Conservation (phyloP, 2,888 invertebrate genomes). For the Andrena flavipes region DNA sequence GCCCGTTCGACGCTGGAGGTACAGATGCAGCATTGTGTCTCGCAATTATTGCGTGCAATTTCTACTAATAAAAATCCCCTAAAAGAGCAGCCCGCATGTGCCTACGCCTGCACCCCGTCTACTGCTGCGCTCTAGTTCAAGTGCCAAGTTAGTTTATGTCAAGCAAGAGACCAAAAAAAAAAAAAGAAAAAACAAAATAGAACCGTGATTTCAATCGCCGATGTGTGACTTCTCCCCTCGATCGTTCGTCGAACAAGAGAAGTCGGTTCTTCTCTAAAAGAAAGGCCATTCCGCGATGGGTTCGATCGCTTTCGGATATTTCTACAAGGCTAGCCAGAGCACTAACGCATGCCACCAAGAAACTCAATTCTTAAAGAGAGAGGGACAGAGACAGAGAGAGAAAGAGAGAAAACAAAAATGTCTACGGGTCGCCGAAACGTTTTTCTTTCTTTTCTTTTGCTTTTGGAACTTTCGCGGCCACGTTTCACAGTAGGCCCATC, state of each 20-base stretch:
- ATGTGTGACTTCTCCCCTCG: conserved; percentile 52
- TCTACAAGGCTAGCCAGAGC: conserved; percentile 74
- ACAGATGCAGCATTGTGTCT: conserved; percentile 68
- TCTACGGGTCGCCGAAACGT: conserved; percentile 64
- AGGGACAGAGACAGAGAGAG: conserved; percentile 55
- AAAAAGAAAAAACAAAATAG: conserved; percentile 8
- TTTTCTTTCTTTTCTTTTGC: too few relatives aligned
- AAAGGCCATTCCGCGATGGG: conserved; percentile 66
- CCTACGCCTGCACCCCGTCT: conserved; percentile 79
- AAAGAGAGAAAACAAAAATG: conserved; percentile 59
- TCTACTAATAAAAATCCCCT: conserved; percentile 74
- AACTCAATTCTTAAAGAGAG: conserved; percentile 71
- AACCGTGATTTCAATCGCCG: background rate
- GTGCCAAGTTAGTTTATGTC: conserved; percentile 67
- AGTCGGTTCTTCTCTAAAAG: conserved; percentile 53
- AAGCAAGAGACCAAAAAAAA: conserved; percentile 63
- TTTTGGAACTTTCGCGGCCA: background rate
- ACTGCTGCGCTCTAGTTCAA: conserved; percentile 74
- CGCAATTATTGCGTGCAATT: conserved; percentile 76
- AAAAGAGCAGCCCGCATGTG: conserved; percentile 72
- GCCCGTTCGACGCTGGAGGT: conserved; percentile 68
- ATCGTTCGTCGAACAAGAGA: conserved; percentile 59
- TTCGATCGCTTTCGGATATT: conserved; percentile 59
- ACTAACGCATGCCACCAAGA: conserved; percentile 80
- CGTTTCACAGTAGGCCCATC: background rate